A percentile compares a stretch with the other conserved stretches of the same genome.
Evolutionary conservation across 2,797 vertebrate genomes (phyloP).

Genomic region (Scarus forsteni): DNA sequence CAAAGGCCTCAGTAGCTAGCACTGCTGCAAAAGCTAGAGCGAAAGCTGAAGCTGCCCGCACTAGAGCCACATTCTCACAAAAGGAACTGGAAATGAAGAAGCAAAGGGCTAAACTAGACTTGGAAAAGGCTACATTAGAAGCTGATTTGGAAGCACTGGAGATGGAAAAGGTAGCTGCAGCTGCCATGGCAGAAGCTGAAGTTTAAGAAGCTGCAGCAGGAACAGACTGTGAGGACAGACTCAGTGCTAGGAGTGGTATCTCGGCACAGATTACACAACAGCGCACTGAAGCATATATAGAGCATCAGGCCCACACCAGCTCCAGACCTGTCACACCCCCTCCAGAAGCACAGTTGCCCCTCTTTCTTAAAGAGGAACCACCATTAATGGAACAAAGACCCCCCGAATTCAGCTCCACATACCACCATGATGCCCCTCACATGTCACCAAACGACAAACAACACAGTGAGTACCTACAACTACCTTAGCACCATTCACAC

Average conservation of each 20-base stretch:
- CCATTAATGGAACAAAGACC: too few species aligned
- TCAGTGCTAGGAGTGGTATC: conserved; percentile 3
- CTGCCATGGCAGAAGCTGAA: conserved; percentile 19
- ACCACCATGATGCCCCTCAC: not conserved
- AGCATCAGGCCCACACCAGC: not conserved
- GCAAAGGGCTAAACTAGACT: not conserved
- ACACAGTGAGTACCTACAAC: too few species aligned
- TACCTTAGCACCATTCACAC: too few species aligned
- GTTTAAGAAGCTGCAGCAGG: conserved; percentile 26
- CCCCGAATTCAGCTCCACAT: not conserved
- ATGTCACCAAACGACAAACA: not conserved
- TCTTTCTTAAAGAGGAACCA: not conserved
- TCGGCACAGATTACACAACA: not conserved
- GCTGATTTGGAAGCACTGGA: conserved; percentile 21
- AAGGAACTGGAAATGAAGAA: not conserved
- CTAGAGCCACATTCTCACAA: not conserved
- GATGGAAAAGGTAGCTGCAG: conserved; percentile 25
- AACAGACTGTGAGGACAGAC: conserved; percentile 1
- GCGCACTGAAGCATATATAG: not conserved
- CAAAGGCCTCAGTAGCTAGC: not conserved
- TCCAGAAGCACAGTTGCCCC: not conserved
- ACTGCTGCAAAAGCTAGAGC: not conserved
- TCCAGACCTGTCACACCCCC: not conserved
- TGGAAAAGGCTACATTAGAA: conserved; percentile 11
- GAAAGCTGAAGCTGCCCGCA: too few species aligned